Base-by-base conservation (phyloP, 92 coral and sea anemone species). In the Palythoa heliodiscus region DNA sequence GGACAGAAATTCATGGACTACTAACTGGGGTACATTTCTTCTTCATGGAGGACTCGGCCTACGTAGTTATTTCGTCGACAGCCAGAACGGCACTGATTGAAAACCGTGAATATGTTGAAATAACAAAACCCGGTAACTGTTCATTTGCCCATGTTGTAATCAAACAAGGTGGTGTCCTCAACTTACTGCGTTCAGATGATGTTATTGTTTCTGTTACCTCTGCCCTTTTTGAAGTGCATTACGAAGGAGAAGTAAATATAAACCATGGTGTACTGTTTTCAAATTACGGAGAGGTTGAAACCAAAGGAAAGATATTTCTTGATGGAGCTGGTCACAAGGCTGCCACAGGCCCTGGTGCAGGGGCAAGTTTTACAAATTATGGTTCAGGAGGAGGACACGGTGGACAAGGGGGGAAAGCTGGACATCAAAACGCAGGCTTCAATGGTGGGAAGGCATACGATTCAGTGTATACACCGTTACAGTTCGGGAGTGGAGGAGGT, bases 341-440 rank as follows among this genome's bases (percentile, higher is more conserved):
- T 72, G 82, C 91, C 37, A 19, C 48, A 40, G 93, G 93, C 0
- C 77, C 88, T 39, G 93, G 93, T 17, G 81, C 88, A 20, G 89
- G 91, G 14, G 63, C 55, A 37, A 85, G 71, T 17, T 58, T 22
- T 39, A 60, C 88, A 43, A 88, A 87, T 57, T 78, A 85, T 77
- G 93, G 93, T 13, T 84, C 93, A 37, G 93, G 93, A 77, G 93
- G 87, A 39, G 93, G 91, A 17, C 89, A 91, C 88, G 93, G 93
- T 15, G 93, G 91, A 7, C 91, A 69, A 35, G 93, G 93, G 7
- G 93, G 91, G 15, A 85, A 74, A 29, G 84, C 82, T n/a, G 86
- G 89, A 17, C 37, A 75, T 16, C 68, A 75, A 19, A 20, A 66
- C 16, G 58, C 38, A 10, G 84, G 89, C 43, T 75, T 23, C 63